Evolutionary conservation across 2,888 invertebrate species (phyloP), one percentile per base, ranked within the genome.

Genomic region (Trissolcus japonicus): DNA sequence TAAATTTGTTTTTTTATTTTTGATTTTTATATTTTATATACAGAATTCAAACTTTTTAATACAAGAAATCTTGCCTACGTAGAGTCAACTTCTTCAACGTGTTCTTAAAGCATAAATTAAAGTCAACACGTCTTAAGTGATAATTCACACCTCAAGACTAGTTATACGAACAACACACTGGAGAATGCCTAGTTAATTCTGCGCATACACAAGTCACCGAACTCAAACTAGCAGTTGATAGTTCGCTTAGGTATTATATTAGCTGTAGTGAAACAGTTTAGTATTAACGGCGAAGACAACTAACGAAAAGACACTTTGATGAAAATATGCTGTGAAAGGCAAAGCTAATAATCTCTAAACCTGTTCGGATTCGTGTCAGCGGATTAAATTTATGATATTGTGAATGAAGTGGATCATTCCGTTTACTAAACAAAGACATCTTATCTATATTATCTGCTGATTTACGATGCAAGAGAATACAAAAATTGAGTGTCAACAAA

Each of bases 81-180:
- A 59, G 66, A 68, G 72, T 69, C 71, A 19, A 69, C 55, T 19
- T 19, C 2, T 19, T 19, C 19, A 19, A 19, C 69, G 76, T 80
- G 62, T 77, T 78, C 76, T 60, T 75, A 79, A 74, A 79, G 80
- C 80, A 82, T 80, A 80, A 83, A 82, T 82, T 80, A 81, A 81
- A 77, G 76, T 69, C 76, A 81, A 78, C 71, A 76, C 78, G 76
- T 67, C 77, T 62, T 76, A 67, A 77, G 81, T 76, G 80, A 80
- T 79, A 78, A 82, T 80, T 80, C 80, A 78, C 74, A 72, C 65
- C 75, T 71, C 71, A 53, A 67, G 65, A 76, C 71, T 76, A 71
- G 76, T 76, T 69, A 71, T 66, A 62, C 71, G 21, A 71, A 74
- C 68, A 59, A 60, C 66, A 66, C 67, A 62, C 71, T 67, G 16